Evolutionary conservation across 2,888 invertebrate species (phyloP), one percentile per base, ranked within the genome.

Genomic region (Eucriotettix oculatus): DNA sequence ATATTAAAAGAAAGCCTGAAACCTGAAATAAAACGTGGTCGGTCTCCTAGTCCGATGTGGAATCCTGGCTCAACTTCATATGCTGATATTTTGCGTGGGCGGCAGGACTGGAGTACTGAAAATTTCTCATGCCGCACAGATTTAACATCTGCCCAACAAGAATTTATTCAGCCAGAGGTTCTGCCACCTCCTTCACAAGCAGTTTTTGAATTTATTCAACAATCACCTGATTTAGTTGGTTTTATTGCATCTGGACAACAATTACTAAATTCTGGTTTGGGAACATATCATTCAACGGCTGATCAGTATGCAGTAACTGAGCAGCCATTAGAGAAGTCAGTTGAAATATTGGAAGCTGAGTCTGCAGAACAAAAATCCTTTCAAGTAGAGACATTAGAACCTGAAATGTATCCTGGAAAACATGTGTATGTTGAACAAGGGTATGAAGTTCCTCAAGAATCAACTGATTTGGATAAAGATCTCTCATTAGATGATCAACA

Each of bases 71-170:
- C 83, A 40, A 82, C 86, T 56, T 82, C 87, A 56, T 90, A 90
- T 72, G 87, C 90, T 56, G 87, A 88, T 73, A 84, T 90, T 64
- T 78, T 90, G 63, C 80, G 83, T 66, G 87, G 89, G 14, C 56
- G 60, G 54, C 61, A 60, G 16, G 54, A 29, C 17, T 54, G 17
- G 29, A 29, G 7, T 29, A 29, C 29, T 5, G 29, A 29, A 29
- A 29, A 29, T 29, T 29, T 5, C 29, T 53, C 54, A 53, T 14
- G 44, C 54, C 14, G 16, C 54, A 48, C 48, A 48, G 48, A 12
- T 5, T 12, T 14, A 14, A n/a, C 14, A 7, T 48, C 12, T 48
- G 14, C 12, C 5, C 48, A 48, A 48, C 48, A 48, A n/a, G 43
- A 56, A 42, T 60, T 60, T 41, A 42, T 57, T 42, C 52, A 60